phyloP scores from a whole-genome alignment of 2,888 invertebrate genomes.

The Diarsia rubi region DNA sequence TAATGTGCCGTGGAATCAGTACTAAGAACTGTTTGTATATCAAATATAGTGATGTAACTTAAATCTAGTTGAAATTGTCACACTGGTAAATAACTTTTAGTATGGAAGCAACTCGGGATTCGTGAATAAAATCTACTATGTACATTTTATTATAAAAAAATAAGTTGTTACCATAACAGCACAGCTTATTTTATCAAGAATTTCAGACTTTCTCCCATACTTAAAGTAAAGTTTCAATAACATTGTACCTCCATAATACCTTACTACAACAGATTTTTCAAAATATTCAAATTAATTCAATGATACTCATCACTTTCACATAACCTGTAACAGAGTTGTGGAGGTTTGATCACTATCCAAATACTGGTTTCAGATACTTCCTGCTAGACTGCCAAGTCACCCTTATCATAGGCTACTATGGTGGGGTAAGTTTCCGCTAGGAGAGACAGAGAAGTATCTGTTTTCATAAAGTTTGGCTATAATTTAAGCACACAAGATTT shows the following conservation, averaged over 20 bases:
- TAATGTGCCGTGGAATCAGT: slow-evolving; percentile 86
- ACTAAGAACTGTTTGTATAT: slow-evolving; percentile 63
- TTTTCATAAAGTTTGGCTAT: background rate
- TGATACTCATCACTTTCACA: background rate
- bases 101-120: slow-evolving; percentile 9
- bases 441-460: background rate
- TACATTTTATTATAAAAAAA: background rate
- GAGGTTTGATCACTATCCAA: background rate
- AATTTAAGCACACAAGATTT: background rate
- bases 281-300: background rate
- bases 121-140: background rate
- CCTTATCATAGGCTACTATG: background rate
- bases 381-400: background rate
- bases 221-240: background rate
- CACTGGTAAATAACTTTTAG: background rate
- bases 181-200: background rate
- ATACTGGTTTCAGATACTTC: background rate
- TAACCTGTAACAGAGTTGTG: background rate
- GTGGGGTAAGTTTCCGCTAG: too few species aligned
- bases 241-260: background rate
- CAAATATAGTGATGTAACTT: slow-evolving; percentile 27
- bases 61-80: slow-evolving; percentile 37
- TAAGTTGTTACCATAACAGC: background rate
- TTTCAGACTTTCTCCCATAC: slow-evolving; percentile 1
- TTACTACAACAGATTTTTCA: background rate